Conservation (phyloP, 2,113 vertebrate genomes). For the Vulpes ferrilata region DNA sequence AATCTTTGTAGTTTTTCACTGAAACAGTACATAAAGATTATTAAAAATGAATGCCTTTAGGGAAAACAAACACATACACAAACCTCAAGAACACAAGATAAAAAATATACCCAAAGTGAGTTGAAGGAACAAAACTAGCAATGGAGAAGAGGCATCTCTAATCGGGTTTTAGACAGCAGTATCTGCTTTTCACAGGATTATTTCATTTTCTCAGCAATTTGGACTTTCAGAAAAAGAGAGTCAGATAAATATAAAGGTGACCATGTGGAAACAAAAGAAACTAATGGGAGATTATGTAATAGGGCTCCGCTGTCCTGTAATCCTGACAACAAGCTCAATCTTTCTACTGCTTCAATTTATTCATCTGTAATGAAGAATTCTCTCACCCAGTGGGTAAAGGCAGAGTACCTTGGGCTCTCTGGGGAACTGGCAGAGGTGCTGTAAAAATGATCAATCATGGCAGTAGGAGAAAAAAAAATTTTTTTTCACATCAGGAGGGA, state of each 20-base stretch:
- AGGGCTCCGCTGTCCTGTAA: neutral
- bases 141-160: neutral
- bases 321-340: conserved; percentile 21
- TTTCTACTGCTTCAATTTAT: neutral
- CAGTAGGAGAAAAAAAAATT: neutral
- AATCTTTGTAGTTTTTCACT: conserved; percentile 45
- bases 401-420: neutral
- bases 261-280: conserved; percentile 21
- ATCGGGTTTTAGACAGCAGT: neutral
- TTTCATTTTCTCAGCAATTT: neutral
- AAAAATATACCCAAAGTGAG: neutral
- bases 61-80: neutral
- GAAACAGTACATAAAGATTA: neutral
- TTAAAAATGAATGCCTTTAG: conserved; percentile 26
- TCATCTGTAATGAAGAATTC: neutral
- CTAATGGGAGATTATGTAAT: neutral
- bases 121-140: conserved; percentile 39
- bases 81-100: conserved; percentile 15
- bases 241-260: neutral
- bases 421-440: neutral
- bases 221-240: neutral
- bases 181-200: neutral
- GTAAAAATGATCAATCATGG: conserved; percentile 47
- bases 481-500: neutral
- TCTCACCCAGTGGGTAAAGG: neutral